Base-by-base conservation (phyloP, 2,888 invertebrate species). In the Cryptus viduatorius region DNA sequence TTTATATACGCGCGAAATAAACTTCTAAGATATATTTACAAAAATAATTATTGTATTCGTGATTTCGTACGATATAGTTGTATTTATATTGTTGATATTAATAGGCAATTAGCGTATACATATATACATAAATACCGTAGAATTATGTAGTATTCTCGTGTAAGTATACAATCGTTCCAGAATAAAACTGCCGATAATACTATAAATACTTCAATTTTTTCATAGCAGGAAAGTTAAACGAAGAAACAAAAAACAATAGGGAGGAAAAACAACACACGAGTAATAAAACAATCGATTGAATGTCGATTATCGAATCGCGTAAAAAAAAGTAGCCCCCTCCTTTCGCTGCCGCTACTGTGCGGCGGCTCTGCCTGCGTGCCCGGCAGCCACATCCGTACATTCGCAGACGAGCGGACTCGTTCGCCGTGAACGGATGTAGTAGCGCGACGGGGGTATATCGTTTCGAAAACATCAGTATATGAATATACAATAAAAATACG, bases 341-440 rank as follows among this genome's bases (percentile, higher is more conserved):
- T 4, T 3, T 10, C 19, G 16, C 53, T 8, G 19, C 53, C 53
- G 16, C 19, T 8, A 0, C 19, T 19, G 53, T 59, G 59, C 48
- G 48, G 48, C n/a, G n/a, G 48, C 48, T 48, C 10, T 48, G 48
- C 48, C 56, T 24, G 19, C 19, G 61, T 14, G 4, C 61, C 29
- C 37, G 37, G 37, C 37, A 14, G 61, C 29, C 59, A 14, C 59
- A 14, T 59, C 59, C 29, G 1, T 14, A 31, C 31, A 29, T 42
- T 42, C 19, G 61, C 80, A 80, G 80, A 81, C 77, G 80, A 77
- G 77, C 64, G 72, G 19, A 73, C 78, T 73, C 84, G 84, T 84
- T 81, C 78, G 77, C 69, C 64, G 53, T 56, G 81, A 75, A 73
- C 73, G 81, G 78, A 81, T 84, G 81, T 81, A 44, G 78, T 42